Conservation (phyloP, 2,113 vertebrate genomes). For the Sturnira hondurensis region DNA sequence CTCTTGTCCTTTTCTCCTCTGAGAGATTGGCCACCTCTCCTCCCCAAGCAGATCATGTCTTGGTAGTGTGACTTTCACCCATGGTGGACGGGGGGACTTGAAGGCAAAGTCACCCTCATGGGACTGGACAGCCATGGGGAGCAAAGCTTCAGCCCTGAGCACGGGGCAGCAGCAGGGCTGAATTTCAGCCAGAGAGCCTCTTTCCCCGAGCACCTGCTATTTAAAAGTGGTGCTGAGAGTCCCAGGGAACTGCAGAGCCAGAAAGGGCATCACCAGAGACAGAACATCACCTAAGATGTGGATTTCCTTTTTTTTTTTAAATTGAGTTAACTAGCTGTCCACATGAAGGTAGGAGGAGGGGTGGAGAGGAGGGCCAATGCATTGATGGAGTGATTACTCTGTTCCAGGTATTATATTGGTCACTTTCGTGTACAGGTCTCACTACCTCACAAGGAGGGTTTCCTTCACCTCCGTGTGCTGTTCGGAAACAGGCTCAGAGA, state of each 20-base stretch:
- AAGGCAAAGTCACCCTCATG: too few species aligned
- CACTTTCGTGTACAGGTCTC: not conserved
- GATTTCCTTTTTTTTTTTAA: not conserved
- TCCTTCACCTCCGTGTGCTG: not conserved
- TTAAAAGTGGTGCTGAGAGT: not conserved
- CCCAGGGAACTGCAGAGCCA: not conserved
- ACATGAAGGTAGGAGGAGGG: not conserved
- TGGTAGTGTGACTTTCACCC: too few species aligned
- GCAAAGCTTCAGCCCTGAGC: not conserved
- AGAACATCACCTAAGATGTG: not conserved
- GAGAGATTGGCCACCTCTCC: too few species aligned
- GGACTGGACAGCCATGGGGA: not conserved
- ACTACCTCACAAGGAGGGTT: not conserved
- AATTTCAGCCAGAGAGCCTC: not conserved
- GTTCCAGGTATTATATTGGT: not conserved
- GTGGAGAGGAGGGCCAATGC: not conserved
- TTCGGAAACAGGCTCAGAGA: not conserved
- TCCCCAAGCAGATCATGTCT: too few species aligned
- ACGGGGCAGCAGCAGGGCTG: accelerated
- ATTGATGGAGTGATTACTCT: not conserved
- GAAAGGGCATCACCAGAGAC: too few species aligned
- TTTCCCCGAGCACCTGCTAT: not conserved
- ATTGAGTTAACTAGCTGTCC: not conserved
- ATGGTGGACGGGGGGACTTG: too few species aligned
- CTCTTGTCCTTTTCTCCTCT: too few species aligned